Evolutionary conservation across 2,888 invertebrate species (phyloP).

Genomic region (Buathra laborator): DNA sequence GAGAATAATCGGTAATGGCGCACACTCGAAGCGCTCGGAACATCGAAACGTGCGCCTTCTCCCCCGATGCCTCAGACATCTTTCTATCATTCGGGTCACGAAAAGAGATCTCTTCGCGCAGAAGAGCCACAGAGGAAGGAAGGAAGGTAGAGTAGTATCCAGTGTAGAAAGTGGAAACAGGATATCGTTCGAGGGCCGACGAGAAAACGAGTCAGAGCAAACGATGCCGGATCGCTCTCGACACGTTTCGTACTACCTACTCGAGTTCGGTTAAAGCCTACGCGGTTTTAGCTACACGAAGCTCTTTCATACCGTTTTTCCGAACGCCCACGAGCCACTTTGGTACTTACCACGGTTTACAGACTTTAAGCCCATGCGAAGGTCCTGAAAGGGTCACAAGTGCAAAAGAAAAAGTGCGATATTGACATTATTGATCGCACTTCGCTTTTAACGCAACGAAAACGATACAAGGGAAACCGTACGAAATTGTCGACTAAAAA

Average conservation of each 20-base stretch:
- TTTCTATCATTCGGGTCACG: slow-evolving; percentile 66
- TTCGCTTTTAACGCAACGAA: not conserved
- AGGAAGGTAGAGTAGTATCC: slow-evolving; percentile 7
- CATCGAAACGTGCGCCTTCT: slow-evolving; percentile 33
- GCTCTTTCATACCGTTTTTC: not conserved
- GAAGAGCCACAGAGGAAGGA: slow-evolving; percentile 23
- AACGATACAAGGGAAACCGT: not conserved
- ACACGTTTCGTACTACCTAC: slow-evolving; percentile 54
- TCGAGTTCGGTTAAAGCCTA: slow-evolving; percentile 14
- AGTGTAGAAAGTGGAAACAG: slow-evolving; percentile 54
- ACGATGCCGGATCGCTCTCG: slow-evolving; percentile 56
- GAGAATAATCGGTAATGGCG: slow-evolving; percentile 55
- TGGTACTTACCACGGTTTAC: slow-evolving; percentile 1
- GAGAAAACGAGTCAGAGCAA: slow-evolving; percentile 45
- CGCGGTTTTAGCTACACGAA: slow-evolving; percentile 33
- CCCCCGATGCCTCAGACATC: slow-evolving; percentile 14
- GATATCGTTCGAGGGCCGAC: slow-evolving; percentile 32
- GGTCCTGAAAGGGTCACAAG: not conserved
- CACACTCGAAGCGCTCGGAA: slow-evolving; percentile 30
- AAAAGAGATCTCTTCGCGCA: slow-evolving; percentile 36
- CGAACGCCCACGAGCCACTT: not conserved
- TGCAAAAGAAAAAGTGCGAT: not conserved
- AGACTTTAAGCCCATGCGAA: not conserved
- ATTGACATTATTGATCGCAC: not conserved
- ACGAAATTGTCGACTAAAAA: not conserved